Percentiles rank a stretch among this genome's conserved stretches.
These are phyloP conservation scores for Drosophila triauraria DNA, from an alignment of 1,140 invertebrate species.

Conservation along the genomic window DNA sequence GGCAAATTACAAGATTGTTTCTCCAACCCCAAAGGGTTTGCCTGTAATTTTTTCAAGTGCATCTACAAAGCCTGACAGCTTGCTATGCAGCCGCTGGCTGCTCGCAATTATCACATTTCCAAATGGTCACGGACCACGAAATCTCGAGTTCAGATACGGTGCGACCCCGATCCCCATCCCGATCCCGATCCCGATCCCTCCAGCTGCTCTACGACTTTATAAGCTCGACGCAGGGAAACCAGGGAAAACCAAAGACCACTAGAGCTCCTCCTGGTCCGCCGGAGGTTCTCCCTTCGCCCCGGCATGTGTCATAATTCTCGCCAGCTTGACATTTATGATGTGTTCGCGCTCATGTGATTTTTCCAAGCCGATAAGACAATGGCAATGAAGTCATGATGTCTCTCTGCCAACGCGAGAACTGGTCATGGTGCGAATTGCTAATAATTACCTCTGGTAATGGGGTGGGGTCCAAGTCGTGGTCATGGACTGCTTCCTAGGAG, in stretches of 20 bases:
- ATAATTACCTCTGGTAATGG: constrained; percentile 30
- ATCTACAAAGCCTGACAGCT: constrained; percentile 26
- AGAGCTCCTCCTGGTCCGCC: not conserved
- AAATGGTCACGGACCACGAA: constrained; percentile 84
- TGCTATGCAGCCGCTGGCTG: constrained; percentile 40
- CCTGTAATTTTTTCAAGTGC: constrained; percentile 14
- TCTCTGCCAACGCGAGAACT: constrained; percentile 28
- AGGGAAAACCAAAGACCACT: constrained; percentile 3
- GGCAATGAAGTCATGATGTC: constrained; percentile 76
- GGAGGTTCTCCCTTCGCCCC: constrained; percentile 10
- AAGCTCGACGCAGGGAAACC: constrained; percentile 42
- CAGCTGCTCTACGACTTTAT: constrained; percentile 59
- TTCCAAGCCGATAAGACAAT: constrained; percentile 75
- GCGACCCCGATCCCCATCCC: constrained; percentile 20
- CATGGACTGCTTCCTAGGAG: not conserved
- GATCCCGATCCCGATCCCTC: constrained; percentile 11
- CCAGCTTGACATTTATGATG: constrained; percentile 83
- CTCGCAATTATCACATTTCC: constrained; percentile 83
- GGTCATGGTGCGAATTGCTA: constrained; percentile 46
- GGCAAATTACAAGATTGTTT: not conserved
- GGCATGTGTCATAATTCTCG: constrained; percentile 77
- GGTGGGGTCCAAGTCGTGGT: not conserved
- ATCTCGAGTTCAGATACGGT: constrained; percentile 76
- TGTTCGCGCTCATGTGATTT: constrained; percentile 75
- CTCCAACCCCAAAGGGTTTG: no score